phyloP scores from a whole-genome alignment of 2,113 vertebrate genomes.

The Phocoena sinus region DNA sequence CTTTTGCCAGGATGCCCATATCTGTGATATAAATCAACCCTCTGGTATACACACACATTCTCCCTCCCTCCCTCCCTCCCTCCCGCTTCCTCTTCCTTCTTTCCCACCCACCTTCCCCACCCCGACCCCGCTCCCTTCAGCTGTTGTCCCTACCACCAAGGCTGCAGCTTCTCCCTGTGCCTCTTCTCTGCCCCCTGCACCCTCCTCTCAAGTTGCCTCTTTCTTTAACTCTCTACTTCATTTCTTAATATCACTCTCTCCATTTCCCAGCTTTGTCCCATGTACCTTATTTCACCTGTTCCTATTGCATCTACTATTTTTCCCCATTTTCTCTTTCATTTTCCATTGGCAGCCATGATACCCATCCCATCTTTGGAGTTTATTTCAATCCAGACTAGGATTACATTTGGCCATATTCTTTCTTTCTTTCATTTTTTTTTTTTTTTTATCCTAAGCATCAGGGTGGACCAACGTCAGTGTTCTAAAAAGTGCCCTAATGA shows the following conservation, averaged over 20 bases:
- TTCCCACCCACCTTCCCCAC: rapidly evolving
- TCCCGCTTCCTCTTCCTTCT: neutral
- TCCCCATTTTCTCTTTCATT: neutral
- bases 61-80: no score
- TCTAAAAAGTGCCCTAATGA: neutral
- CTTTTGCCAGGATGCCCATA: neutral
- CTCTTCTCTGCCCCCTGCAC: neutral
- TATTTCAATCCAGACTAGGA: neutral
- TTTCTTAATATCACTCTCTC: neutral
- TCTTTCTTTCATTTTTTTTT: no score
- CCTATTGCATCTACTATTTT: neutral
- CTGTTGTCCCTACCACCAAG: rapidly evolving
- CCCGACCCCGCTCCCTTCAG: neutral
- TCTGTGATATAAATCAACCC: neutral
- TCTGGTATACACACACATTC: neutral
- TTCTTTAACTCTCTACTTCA: neutral
- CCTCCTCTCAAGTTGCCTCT: neutral
- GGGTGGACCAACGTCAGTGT: neutral
- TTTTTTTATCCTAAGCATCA: neutral
- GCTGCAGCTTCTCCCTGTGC: neutral
- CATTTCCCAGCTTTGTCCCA: neutral
- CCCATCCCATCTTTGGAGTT: neutral
- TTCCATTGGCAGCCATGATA: neutral
- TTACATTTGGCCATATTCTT: neutral
- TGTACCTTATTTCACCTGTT: neutral